These are phyloP conservation scores for Tipula confusa DNA, from an alignment of 2,888 invertebrate species.

Conservation along the genomic window DNA sequence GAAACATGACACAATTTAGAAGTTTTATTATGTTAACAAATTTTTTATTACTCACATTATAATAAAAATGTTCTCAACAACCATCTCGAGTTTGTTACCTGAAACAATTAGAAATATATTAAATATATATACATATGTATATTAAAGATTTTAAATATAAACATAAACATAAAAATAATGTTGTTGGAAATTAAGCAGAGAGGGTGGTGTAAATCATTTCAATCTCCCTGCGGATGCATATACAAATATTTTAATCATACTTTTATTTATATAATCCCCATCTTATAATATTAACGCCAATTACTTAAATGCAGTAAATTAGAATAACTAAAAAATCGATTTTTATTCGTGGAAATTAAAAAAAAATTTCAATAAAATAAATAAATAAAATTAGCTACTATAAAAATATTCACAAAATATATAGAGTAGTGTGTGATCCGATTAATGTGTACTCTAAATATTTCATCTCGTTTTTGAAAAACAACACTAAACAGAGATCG, in stretches of 20 bases:
- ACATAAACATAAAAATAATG: too few relatives aligned
- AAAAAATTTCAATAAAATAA: neutral
- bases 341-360: neutral
- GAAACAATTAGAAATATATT: neutral
- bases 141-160: too few relatives aligned
- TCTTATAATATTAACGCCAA: neutral
- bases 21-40: neutral
- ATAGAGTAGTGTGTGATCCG: neutral
- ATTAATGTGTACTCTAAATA: neutral
- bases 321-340: neutral
- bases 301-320: neutral
- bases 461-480: neutral
- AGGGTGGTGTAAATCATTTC: too few relatives aligned
- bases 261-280: neutral
- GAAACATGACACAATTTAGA: neutral
- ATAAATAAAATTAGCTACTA: neutral
- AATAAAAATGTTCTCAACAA: neutral
- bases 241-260: neutral
- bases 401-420: neutral
- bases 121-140: too few relatives aligned
- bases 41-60: neutral
- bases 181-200: too few relatives aligned
- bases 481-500: neutral
- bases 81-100: neutral
- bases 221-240: neutral